phyloP scores from a whole-genome alignment of 2,888 invertebrate genomes.

The Drosophila atripex region DNA sequence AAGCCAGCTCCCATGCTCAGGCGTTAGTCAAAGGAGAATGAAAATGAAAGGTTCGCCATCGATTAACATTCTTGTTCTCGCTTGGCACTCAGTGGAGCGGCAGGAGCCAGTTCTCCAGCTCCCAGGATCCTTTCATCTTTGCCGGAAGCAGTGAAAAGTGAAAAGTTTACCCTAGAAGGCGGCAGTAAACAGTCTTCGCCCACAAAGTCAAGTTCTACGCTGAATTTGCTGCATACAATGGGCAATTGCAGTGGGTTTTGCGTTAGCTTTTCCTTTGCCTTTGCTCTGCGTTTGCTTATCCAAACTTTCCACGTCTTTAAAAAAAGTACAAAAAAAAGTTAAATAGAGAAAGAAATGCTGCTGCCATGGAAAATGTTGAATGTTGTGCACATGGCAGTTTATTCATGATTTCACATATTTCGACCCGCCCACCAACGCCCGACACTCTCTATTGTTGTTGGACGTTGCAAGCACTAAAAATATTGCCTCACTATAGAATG shows the following conservation, averaged over 20 bases:
- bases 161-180: constrained; percentile 22
- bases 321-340: constrained; percentile 15
- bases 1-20: constrained; percentile 11
- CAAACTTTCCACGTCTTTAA: constrained; percentile 23
- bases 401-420: constrained; percentile 81
- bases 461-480: constrained; percentile 65
- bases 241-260: constrained; percentile 20
- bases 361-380: constrained; percentile 57
- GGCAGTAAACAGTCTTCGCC: constrained; percentile 16
- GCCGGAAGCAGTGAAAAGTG: constrained; percentile 44
- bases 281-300: constrained; percentile 8
- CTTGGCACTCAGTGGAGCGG: constrained; percentile 34
- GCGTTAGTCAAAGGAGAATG: constrained; percentile 7
- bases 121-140: not conserved
- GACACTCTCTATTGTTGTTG: constrained; percentile 65
- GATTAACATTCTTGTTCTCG: constrained; percentile 34
- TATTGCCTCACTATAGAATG: constrained; percentile 64
- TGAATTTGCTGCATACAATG: constrained; percentile 57
- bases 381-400: constrained; percentile 80
- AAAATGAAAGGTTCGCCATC: constrained; percentile 38
- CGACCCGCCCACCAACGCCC: constrained; percentile 33
- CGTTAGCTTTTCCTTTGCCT: constrained; percentile 22
- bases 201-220: constrained; percentile 64
- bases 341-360: constrained; percentile 18
- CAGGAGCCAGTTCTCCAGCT: not conserved